Base-by-base conservation (phyloP, 2,797 vertebrate genomes). In the Coendou prehensilis region DNA sequence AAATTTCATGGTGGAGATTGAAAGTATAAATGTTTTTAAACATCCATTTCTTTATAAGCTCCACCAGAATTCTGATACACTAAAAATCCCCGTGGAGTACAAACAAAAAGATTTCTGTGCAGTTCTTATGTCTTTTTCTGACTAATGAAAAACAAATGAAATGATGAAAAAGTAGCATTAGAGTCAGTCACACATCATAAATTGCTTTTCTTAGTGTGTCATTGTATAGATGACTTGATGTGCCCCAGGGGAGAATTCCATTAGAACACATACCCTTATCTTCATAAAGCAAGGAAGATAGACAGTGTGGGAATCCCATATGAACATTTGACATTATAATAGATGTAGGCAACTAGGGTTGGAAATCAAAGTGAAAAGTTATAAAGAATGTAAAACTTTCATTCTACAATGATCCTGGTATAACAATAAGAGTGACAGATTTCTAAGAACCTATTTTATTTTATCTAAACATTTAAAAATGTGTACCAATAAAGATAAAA, bases 101-200 rank as follows among this genome's bases (percentile, higher is more conserved):
- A 96, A 47, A 92, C 54, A 45, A 69, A 95, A 93, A 91, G 57
- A 93, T 87, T 87, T 92, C 23, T 87, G 28, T 96, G 69, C 81
- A 93, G 91, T 96, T 97, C 94, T 86, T 61, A 82, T 80, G 76
- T 94, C 88, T 97, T 91, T 93, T 84, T 82, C 41, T 90, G 80
- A 89, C 90, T 97, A 98, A 97, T 96, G 92, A 96, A 95, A 97
- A 97, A 97, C 91, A 97, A 98, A 97, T 95, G 93, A 93, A 98
- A 97, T 97, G 93, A 97, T 97, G 93, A 89, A 97, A 97, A 98
- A 96, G 93, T 96, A 59, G 8, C 94, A 95, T 97, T 97, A 98
- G 86, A 97, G 94, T 91, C 93, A 91, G 97, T 98, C 97, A 98
- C 92, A 98, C 96, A 92, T 88, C 96, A 97, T 97, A 95, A 98